phyloP scores from a whole-genome alignment of 1,140 invertebrate genomes.

The Colletes latitarsis region DNA sequence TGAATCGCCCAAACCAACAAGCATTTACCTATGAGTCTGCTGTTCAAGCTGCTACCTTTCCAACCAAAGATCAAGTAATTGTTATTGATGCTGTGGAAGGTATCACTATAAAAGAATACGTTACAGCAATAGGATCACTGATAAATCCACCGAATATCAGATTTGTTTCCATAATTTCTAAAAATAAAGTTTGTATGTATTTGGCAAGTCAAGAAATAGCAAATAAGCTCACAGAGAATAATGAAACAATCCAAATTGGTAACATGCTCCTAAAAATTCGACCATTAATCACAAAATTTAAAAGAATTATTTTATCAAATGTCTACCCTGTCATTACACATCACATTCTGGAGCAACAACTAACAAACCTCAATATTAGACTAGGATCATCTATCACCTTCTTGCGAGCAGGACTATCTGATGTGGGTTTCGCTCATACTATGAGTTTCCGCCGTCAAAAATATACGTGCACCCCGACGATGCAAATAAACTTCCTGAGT shows the following conservation, averaged over 20 bases:
- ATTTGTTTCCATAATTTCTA: slow-evolving; percentile 26
- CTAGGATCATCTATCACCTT: not conserved
- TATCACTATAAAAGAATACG: too few relatives aligned
- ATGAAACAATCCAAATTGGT: not conserved
- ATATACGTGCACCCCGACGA: not conserved
- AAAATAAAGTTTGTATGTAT: slow-evolving; percentile 16
- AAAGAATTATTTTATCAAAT: slow-evolving; percentile 42
- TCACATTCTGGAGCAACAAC: slow-evolving; percentile 1
- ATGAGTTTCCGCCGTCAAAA: not conserved
- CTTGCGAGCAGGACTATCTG: not conserved
- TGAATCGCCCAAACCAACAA: too few relatives aligned
- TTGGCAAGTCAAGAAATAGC: slow-evolving; percentile 11
- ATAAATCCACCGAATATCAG: not conserved
- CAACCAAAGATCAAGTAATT: too few relatives aligned
- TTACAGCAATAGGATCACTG: too few relatives aligned
- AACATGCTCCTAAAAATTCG: not conserved
- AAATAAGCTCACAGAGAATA: not conserved
- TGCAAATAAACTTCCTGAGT: not conserved
- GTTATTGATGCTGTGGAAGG: too few relatives aligned
- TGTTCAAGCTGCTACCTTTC: too few relatives aligned
- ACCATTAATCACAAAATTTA: not conserved
- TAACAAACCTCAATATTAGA: slow-evolving; percentile 19
- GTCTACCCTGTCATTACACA: slow-evolving; percentile 39
- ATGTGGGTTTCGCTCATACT: not conserved
- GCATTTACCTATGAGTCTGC: too few relatives aligned